Conservation (phyloP, 2,797 vertebrate genomes). For the Sylvilagus floridanus region DNA sequence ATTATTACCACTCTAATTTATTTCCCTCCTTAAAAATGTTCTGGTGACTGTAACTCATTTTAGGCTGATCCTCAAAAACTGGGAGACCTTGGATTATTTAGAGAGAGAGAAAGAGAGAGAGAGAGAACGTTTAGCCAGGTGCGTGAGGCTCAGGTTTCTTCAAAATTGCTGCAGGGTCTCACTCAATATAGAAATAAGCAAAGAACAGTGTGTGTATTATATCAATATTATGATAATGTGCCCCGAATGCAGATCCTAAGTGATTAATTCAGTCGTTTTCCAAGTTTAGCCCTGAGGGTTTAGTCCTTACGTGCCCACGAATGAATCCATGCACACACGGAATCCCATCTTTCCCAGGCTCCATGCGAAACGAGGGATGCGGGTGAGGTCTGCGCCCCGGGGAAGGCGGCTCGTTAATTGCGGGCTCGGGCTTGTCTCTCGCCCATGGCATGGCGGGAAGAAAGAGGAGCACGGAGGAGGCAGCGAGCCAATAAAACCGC, state of each 20-base stretch:
- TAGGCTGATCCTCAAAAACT: constrained; percentile 57
- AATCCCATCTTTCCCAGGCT: constrained; percentile 19
- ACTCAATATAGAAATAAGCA: constrained; percentile 62
- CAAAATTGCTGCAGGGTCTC: constrained; percentile 65
- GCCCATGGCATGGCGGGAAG: background rate
- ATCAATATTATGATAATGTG: constrained; percentile 76
- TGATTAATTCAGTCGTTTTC: constrained; percentile 76
- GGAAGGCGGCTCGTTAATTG: background rate
- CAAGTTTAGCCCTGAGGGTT: background rate
- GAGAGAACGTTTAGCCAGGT: constrained; percentile 79
- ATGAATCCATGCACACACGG: background rate
- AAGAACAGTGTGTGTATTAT: constrained; percentile 78
- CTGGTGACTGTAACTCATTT: constrained; percentile 83
- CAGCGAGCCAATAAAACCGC: background rate
- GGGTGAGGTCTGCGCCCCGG: background rate
- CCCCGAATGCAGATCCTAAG: constrained; percentile 58
- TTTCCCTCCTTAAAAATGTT: constrained; percentile 84
- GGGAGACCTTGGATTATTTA: constrained; percentile 75
- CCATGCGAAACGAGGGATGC: background rate
- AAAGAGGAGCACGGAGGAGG: background rate
- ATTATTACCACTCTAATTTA: constrained; percentile 84
- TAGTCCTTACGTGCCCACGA: background rate
- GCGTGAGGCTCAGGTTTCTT: constrained; percentile 75
- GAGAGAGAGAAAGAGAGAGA: constrained; percentile 65
- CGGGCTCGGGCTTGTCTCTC: background rate